Evolutionary conservation across 2,113 vertebrate genomes (phyloP).

Genomic region (Amia ocellicauda): DNA sequence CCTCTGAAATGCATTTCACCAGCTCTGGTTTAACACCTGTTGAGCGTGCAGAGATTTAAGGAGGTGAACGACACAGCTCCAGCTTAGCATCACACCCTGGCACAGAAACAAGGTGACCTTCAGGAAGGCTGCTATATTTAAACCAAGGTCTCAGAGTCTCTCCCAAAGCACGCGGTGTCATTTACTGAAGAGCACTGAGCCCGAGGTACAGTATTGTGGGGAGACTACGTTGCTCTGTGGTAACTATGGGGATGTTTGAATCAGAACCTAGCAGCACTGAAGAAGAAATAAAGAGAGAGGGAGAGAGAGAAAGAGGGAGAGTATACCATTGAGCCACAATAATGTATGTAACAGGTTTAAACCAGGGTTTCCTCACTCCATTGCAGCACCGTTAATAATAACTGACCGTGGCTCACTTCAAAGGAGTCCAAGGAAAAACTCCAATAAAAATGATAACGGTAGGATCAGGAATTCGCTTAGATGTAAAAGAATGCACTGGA

Average conservation of each 20-base stretch:
- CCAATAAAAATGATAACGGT: no score
- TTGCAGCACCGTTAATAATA: no score
- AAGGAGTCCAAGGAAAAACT: no score
- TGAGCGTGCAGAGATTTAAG: constrained; percentile 53
- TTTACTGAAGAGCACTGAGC: neutral
- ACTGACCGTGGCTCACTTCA: no score
- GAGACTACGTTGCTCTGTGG: neutral
- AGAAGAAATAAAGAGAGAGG: neutral
- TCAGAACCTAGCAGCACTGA: neutral
- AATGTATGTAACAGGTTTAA: no score
- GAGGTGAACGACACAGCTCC: constrained; percentile 38
- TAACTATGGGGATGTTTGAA: constrained; percentile 10
- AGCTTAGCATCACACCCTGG: constrained; percentile 43
- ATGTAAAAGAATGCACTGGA: no score
- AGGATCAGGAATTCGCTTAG: no score
- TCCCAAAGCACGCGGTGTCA: neutral
- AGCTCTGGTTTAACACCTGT: constrained; percentile 53
- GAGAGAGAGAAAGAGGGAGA: neutral
- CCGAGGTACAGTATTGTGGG: neutral
- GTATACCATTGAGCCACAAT: no score
- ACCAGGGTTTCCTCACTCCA: no score
- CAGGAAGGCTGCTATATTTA: constrained; percentile 31
- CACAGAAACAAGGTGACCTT: constrained; percentile 39
- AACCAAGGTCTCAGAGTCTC: constrained; percentile 21
- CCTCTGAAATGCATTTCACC: constrained; percentile 32